A percentile compares a stretch with the other conserved stretches of the same genome.
phyloP scores from a whole-genome alignment of 2,113 vertebrate species.

The Colistium nudipinnis region DNA sequence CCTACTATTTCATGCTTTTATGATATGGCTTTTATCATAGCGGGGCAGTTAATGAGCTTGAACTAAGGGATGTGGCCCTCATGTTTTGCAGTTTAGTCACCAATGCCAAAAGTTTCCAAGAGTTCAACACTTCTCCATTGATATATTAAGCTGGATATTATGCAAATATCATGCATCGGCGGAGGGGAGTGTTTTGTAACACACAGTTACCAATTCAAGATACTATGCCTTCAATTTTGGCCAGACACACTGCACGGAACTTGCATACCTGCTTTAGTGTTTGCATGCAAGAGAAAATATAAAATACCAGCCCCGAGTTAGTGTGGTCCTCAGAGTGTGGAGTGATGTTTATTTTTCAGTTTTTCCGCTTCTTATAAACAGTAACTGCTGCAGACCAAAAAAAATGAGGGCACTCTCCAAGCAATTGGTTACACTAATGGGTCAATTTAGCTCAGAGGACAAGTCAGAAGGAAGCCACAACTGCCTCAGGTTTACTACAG shows the following conservation, averaged over 20 bases:
- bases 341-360: slow-evolving; percentile 45
- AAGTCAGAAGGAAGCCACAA: slow-evolving; percentile 26
- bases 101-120: slow-evolving; percentile 4
- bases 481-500: slow-evolving; percentile 35
- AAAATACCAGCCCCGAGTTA: slow-evolving; percentile 39
- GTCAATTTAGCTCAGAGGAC: slow-evolving; percentile 51
- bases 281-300: slow-evolving; percentile 44
- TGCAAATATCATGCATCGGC: slow-evolving; percentile 40
- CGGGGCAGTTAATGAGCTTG: slow-evolving; percentile 11
- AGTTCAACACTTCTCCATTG: slow-evolving; percentile 6
- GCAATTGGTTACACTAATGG: slow-evolving; percentile 64
- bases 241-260: slow-evolving; percentile 27
- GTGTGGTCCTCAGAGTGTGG: slow-evolving; percentile 23
- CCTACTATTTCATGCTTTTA: neutral
- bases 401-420: slow-evolving; percentile 43
- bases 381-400: slow-evolving; percentile 31
- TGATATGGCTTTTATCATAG: neutral
- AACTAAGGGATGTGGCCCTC: slow-evolving; percentile 16
- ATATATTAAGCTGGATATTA: slow-evolving; percentile 36
- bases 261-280: slow-evolving; percentile 20
- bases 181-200: slow-evolving; percentile 37
- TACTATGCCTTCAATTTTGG: slow-evolving; percentile 36
- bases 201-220: slow-evolving; percentile 20
- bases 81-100: slow-evolving; percentile 12
- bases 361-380: slow-evolving; percentile 50